Evolutionary conservation across 2,113 vertebrate species (phyloP).

Genomic region (Spheniscus mendiculus): DNA sequence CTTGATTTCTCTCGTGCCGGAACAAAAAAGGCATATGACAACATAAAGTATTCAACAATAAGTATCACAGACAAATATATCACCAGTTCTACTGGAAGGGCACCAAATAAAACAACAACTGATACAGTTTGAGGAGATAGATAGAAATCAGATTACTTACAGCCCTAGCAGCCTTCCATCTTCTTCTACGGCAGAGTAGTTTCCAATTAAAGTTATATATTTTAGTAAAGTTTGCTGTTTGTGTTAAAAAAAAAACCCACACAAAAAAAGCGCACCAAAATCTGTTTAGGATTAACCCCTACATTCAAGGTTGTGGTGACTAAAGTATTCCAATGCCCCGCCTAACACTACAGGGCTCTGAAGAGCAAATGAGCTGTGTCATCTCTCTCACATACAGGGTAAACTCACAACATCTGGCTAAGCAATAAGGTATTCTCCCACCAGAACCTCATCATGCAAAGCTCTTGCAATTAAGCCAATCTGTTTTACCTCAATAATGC

Average conservation of each 20-base stretch:
- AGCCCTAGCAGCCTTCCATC: background rate
- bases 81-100: background rate
- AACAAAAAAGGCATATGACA: background rate
- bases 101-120: background rate
- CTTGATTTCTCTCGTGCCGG: background rate
- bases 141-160: background rate
- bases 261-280: background rate
- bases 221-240: background rate
- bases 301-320: background rate
- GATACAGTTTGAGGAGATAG: background rate
- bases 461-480: slow-evolving; percentile 18
- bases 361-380: slow-evolving; percentile 4
- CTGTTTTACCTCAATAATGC: background rate
- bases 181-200: background rate
- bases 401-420: slow-evolving; percentile 37
- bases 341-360: background rate
- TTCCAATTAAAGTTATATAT: background rate
- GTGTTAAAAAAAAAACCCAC: background rate
- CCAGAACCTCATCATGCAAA: slow-evolving; percentile 27
- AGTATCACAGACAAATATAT: background rate
- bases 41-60: background rate
- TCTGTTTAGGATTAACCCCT: background rate
- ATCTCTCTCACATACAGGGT: background rate
- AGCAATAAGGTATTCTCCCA: slow-evolving; percentile 25
- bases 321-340: background rate